Evolutionary conservation across 2,797 vertebrate genomes (phyloP).

Genomic region (Leucoraja ocellata): DNA sequence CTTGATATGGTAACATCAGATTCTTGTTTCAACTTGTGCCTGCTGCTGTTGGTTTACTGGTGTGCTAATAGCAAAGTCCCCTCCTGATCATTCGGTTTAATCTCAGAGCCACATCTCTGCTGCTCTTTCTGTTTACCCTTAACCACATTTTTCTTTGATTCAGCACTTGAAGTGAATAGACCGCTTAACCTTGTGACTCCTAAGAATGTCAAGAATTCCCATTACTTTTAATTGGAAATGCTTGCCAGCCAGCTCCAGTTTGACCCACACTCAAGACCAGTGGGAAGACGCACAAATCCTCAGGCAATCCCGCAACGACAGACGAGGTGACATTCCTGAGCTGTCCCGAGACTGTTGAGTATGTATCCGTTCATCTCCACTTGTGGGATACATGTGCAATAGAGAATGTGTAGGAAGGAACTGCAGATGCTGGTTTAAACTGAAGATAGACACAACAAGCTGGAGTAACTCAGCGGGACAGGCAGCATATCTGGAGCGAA

Average conservation of each 20-base stretch:
- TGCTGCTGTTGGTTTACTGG: not conserved
- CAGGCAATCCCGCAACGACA: not conserved
- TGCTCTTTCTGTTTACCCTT: too few species aligned
- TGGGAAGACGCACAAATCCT: not conserved
- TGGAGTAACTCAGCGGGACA: too few species aligned
- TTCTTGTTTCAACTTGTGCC: not conserved
- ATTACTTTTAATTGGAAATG: conserved; percentile 19
- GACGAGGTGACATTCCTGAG: not conserved
- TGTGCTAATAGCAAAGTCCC: not conserved
- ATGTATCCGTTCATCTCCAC: not conserved
- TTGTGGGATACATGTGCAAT: not conserved
- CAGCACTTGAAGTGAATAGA: not conserved
- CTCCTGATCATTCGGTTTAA: not conserved
- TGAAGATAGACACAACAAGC: too few species aligned
- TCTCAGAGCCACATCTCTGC: not conserved
- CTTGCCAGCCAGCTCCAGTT: not conserved
- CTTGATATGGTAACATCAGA: not conserved
- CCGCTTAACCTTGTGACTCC: conserved; percentile 13
- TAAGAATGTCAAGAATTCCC: conserved; percentile 24
- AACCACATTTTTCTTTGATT: not conserved
- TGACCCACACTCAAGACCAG: not conserved
- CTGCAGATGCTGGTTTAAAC: too few species aligned
- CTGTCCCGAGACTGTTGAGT: not conserved
- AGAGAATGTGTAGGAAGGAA: not conserved
- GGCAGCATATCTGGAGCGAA: too few species aligned